Percentiles rank a stretch among this genome's conserved stretches.
phyloP scores from a whole-genome alignment of 2,888 invertebrate species.

The Xiphydria camelus region DNA sequence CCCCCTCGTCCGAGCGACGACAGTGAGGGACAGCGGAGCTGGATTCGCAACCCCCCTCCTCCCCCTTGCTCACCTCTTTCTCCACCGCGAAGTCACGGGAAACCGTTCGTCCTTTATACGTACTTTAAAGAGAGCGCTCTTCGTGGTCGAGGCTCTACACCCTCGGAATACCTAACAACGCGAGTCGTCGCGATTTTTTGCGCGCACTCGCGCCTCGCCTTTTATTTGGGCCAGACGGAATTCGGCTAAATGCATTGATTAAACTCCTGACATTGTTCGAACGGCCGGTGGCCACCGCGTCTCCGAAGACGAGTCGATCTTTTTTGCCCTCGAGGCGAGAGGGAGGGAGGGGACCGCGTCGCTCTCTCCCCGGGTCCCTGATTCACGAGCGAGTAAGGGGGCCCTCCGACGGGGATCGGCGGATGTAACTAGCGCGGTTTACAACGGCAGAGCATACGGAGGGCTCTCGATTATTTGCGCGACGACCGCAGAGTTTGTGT shows the following conservation, averaged over 20 bases:
- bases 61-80: no score
- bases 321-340: conserved; percentile 34
- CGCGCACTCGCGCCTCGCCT: conserved; percentile 45
- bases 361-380: conserved; percentile 1
- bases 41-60: neutral
- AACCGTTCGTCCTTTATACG: conserved; percentile 4
- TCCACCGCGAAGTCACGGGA: no score
- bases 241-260: conserved; percentile 59
- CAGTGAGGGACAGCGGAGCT: conserved; percentile 15
- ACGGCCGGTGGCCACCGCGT: conserved; percentile 53
- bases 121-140: conserved; percentile 11
- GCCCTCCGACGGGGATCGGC: conserved; percentile 1
- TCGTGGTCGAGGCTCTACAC: conserved; percentile 34
- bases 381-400: no score
- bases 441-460: no score
- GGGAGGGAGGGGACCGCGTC: conserved; percentile 7
- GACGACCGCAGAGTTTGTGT: no score
- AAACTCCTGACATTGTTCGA: conserved; percentile 53
- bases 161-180: conserved; percentile 48
- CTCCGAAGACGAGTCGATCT: conserved; percentile 43
- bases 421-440: conserved; percentile 1
- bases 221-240: conserved; percentile 58
- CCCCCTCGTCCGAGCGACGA: no score
- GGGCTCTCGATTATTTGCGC: no score
- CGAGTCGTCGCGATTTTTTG: conserved; percentile 39